phyloP scores from a whole-genome alignment of 2,113 vertebrate species.

The Neotragus moschatus region DNA sequence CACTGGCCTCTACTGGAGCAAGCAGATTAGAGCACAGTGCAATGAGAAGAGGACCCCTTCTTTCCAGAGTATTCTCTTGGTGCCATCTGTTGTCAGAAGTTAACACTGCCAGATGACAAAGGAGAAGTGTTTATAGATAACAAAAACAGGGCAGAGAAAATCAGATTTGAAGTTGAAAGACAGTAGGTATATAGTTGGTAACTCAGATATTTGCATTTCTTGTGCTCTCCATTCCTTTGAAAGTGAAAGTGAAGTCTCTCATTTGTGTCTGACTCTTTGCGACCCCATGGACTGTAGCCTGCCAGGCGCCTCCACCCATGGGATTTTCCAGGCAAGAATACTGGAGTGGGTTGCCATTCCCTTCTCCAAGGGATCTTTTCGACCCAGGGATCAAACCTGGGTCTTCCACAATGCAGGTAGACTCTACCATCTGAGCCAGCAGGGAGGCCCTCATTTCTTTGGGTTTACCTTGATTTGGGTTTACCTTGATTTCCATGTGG shows the following conservation, averaged over 20 bases:
- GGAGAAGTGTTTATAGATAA: neutral
- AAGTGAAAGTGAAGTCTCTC: neutral
- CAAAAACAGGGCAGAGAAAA: neutral
- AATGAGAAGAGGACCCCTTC: neutral
- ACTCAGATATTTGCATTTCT: neutral
- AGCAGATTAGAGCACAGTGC: neutral
- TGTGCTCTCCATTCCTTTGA: neutral
- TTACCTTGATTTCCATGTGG: neutral
- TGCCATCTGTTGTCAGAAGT: constrained; percentile 2
- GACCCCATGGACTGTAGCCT: neutral
- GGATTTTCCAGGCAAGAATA: neutral
- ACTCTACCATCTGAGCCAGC: neutral
- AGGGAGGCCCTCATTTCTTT: neutral
- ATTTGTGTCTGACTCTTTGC: neutral
- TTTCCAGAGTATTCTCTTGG: neutral
- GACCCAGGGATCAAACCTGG: neutral
- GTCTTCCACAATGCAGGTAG: neutral
- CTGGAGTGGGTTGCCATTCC: neutral
- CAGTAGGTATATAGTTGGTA: neutral
- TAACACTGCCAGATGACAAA: neutral
- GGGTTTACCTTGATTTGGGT: neutral
- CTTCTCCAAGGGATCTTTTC: neutral
- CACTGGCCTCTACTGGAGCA: neutral
- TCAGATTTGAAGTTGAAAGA: neutral
- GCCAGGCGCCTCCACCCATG: neutral